phyloP scores from a whole-genome alignment of 2,888 invertebrate species.

The Pecten maximus region DNA sequence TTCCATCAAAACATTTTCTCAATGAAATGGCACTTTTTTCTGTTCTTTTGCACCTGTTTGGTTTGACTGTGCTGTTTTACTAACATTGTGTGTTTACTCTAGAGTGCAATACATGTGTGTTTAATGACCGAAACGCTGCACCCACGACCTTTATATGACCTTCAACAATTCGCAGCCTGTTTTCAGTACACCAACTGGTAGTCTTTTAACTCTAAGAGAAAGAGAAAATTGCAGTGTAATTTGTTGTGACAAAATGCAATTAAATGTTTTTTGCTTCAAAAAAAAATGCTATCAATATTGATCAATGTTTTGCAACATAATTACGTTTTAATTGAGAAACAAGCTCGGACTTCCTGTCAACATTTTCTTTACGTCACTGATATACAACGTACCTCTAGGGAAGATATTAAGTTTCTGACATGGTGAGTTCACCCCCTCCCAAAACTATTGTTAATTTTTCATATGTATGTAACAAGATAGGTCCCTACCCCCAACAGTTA shows the following conservation, averaged over 20 bases:
- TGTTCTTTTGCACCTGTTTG: neutral
- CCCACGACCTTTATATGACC: neutral
- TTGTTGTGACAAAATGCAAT: neutral
- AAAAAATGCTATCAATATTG: neutral
- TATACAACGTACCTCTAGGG: neutral
- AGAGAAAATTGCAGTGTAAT: constrained; percentile 11
- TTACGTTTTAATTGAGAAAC: neutral
- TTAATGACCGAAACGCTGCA: neutral
- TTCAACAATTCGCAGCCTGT: constrained; percentile 17
- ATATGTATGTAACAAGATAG: neutral
- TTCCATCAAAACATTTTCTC: neutral
- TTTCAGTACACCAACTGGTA: neutral
- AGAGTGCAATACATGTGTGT: neutral
- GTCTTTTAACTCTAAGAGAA: neutral
- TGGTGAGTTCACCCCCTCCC: neutral
- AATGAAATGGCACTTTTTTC: neutral
- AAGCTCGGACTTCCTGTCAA: neutral
- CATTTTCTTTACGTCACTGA: neutral
- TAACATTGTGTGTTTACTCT: neutral
- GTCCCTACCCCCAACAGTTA: neutral
- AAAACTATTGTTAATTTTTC: neutral
- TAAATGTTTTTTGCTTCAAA: neutral
- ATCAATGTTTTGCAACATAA: constrained; percentile 14
- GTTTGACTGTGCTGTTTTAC: neutral
- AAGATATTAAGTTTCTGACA: neutral